Percentiles rank a stretch among this genome's conserved stretches.
phyloP scores from a whole-genome alignment of 2,113 vertebrate species.

The Lucifuga dentata region DNA sequence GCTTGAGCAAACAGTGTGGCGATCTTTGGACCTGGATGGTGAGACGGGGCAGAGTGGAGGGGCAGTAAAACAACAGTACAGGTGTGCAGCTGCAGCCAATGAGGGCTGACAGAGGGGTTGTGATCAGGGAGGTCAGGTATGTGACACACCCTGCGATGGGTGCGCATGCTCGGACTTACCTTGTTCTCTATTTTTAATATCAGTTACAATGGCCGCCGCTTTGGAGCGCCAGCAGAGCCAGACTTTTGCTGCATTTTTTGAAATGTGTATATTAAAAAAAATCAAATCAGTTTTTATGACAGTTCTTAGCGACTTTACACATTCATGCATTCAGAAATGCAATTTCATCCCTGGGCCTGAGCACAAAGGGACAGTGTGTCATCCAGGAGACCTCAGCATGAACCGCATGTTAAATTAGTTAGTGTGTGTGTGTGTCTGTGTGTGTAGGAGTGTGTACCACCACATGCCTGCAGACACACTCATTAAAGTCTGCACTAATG shows the following conservation, averaged over 20 bases:
- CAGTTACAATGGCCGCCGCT: neutral
- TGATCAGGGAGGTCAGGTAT: conserved; percentile 24
- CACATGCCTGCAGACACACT: neutral
- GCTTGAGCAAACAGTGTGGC: conserved; percentile 63
- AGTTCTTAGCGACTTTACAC: neutral
- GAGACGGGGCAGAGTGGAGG: conserved; percentile 30
- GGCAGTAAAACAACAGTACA: conserved; percentile 63
- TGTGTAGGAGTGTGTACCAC: too few relatives aligned
- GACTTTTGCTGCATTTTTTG: neutral
- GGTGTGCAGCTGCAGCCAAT: conserved; percentile 50
- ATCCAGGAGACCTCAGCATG: conserved; percentile 35
- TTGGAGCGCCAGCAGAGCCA: neutral
- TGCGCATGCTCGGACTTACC: neutral
- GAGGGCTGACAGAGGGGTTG: neutral
- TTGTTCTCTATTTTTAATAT: neutral
- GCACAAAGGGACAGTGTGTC: conserved; percentile 37
- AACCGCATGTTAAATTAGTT: conserved; percentile 40
- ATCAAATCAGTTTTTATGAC: too few relatives aligned
- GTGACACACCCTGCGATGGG: conserved; percentile 34
- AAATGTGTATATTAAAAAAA: neutral
- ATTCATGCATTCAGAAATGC: conserved; percentile 39
- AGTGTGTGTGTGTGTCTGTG: conserved; percentile 4
- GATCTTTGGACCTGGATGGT: conserved; percentile 77
- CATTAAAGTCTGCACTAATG: neutral
- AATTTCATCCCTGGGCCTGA: conserved; percentile 40